Evolutionary conservation across 2,113 vertebrate genomes (phyloP).

Genomic region (Oryzias celebensis): DNA sequence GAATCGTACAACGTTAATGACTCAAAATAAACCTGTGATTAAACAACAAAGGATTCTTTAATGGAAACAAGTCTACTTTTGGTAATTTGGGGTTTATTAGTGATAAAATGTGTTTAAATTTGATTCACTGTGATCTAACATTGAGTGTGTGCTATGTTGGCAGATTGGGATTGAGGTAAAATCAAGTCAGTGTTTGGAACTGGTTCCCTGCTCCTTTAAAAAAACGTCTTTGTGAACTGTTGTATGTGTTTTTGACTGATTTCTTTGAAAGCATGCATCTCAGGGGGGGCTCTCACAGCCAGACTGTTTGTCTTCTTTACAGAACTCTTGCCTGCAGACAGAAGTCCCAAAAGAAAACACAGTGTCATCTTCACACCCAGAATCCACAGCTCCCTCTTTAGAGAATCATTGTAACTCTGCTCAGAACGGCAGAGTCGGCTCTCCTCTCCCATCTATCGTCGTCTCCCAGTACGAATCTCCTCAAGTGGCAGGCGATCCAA

Average conservation of each 20-base stretch:
- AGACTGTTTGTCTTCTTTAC: conserved; percentile 29
- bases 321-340: conserved; percentile 45
- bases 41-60: too few species aligned
- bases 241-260: conserved; percentile 1
- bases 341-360: conserved; percentile 41
- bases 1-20: too few species aligned
- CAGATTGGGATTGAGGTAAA: background rate
- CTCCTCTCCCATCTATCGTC: conserved; percentile 44
- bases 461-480: conserved; percentile 39
- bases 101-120: too few species aligned
- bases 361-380: conserved; percentile 1
- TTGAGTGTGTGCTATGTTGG: too few species aligned
- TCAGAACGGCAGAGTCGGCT: background rate
- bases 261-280: conserved; percentile 5
- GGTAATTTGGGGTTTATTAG: too few species aligned
- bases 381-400: conserved; percentile 12
- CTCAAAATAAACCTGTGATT: too few species aligned
- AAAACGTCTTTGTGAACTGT: background rate
- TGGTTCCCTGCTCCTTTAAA: background rate
- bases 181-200: background rate
- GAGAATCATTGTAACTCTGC: conserved; percentile 21
- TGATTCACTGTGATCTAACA: too few species aligned
- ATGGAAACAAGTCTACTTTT: too few species aligned
- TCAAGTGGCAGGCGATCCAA: conserved; percentile 8
- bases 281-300: conserved; percentile 10